phyloP scores from a whole-genome alignment of 2,888 invertebrate species.

The Lithophane semibrunnea region DNA sequence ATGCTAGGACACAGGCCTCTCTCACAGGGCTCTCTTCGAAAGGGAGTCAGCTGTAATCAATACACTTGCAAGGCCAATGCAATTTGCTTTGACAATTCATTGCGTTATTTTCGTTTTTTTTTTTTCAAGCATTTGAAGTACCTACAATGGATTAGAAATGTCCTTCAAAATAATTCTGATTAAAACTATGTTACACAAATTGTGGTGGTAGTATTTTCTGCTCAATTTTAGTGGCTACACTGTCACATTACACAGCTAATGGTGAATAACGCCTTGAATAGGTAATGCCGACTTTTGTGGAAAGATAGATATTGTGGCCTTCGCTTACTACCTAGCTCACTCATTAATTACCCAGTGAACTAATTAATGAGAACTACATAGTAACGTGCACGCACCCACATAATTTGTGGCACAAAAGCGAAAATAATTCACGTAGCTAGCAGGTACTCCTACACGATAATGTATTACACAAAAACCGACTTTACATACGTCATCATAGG shows the following conservation, averaged over 20 bases:
- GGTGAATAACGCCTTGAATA: not conserved
- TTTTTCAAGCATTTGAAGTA: not conserved
- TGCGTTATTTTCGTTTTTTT: not conserved
- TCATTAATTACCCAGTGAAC: slow-evolving; percentile 32
- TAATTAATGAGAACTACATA: slow-evolving; percentile 22
- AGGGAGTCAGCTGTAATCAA: no score
- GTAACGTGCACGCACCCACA: slow-evolving; percentile 30
- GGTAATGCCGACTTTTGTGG: slow-evolving; percentile 4
- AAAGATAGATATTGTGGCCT: not conserved
- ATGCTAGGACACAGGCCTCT: no score
- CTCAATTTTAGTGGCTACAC: not conserved
- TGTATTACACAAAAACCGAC: slow-evolving; percentile 13
- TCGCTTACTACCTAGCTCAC: not conserved
- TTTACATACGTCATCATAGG: slow-evolving; percentile 14
- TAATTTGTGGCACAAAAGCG: slow-evolving; percentile 9
- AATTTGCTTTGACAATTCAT: not conserved
- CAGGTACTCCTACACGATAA: not conserved
- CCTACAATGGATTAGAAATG: not conserved
- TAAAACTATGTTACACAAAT: not conserved
- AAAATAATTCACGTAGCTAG: slow-evolving; percentile 13
- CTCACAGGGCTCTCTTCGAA: no score
- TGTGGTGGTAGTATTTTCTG: not conserved
- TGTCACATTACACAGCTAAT: not conserved
- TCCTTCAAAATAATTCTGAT: not conserved
- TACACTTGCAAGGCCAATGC: no score